phyloP scores from a whole-genome alignment of 2,113 vertebrate species.

The Strix aluco region DNA sequence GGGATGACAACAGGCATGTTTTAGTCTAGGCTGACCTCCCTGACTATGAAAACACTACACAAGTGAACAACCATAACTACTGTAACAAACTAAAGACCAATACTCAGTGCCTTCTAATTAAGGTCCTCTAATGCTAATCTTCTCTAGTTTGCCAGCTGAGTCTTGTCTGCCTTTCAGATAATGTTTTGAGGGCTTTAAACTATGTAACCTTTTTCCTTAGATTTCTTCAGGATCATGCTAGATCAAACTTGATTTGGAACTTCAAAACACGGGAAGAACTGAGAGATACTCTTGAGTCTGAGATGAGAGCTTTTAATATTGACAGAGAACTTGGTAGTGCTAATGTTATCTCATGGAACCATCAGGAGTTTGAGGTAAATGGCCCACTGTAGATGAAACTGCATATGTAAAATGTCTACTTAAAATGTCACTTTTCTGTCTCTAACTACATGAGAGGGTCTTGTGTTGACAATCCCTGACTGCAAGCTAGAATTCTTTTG shows the following conservation, averaged over 20 bases:
- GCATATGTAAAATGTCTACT: not conserved
- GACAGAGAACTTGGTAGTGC: slow-evolving; percentile 93
- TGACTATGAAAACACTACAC: not conserved
- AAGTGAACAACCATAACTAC: not conserved
- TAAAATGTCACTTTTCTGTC: not conserved
- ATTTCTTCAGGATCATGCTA: slow-evolving; percentile 93
- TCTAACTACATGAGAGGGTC: not conserved
- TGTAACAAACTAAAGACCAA: not conserved
- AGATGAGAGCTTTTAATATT: slow-evolving; percentile 94
- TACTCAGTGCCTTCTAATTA: not conserved
- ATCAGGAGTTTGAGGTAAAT: slow-evolving; percentile 97
- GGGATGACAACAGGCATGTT: not conserved
- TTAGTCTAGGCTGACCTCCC: not conserved
- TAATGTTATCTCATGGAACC: slow-evolving; percentile 97
- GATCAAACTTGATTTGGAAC: slow-evolving; percentile 98
- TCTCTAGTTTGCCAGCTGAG: not conserved
- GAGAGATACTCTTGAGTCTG: slow-evolving; percentile 92
- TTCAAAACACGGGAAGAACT: slow-evolving; percentile 97
- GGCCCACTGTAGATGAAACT: not conserved
- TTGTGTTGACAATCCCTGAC: not conserved
- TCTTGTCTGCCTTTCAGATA: not conserved
- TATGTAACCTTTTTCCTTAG: slow-evolving; percentile 63
- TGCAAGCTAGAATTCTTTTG: not conserved
- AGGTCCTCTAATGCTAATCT: not conserved
- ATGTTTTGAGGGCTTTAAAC: not conserved